Evolutionary conservation across 2,888 invertebrate species (phyloP), one percentile per base, ranked within the genome.

Genomic region (Cryptus viduatorius): DNA sequence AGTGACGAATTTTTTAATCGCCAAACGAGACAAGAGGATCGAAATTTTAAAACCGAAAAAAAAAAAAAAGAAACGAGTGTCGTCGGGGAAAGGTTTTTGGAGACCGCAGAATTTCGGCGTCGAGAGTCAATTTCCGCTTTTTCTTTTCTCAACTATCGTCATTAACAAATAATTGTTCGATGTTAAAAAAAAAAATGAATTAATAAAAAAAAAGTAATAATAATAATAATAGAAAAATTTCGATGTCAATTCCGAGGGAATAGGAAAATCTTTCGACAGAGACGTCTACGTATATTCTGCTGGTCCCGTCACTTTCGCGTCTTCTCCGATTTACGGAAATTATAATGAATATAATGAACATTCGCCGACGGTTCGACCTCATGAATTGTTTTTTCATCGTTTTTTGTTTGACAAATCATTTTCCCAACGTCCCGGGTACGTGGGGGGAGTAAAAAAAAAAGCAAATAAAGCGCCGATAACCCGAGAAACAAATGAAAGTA

Each of bases 161-260:
- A 48, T 83, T 85, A 85, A 79, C 78, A 78, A 87, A 69, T 83
- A 81, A 87, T 80, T 88, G 85, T 86, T 86, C 76, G 76, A 80
- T 87, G 82, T 87, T 84, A 14, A 86, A 81, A 88, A 37, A 48
- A 79, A 56, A 73, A 44, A 42, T 14, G 76, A 65, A 4, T 42
- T 56, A 50, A n/a, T n/a, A 48, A n/a, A 50, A 3, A 56, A 56
- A 24, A 56, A 14, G 12, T 8, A 14, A 10, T 53, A 42, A 31
- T 14, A 46, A 12, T 46, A 1, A 37, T 37, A 37, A 7, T 37
- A 69, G 68, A 16, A 65, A 76, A 24, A 24, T 24, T 56, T 76
- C 46, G 7, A 79, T 65, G 71, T 80, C 73, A 80, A 80, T 73
- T 79, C 56, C 42, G 19, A 48, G 46, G 7, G 44, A 37, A 19